phyloP scores from a whole-genome alignment of 2,113 vertebrate genomes.

The Apodemus sylvaticus region DNA sequence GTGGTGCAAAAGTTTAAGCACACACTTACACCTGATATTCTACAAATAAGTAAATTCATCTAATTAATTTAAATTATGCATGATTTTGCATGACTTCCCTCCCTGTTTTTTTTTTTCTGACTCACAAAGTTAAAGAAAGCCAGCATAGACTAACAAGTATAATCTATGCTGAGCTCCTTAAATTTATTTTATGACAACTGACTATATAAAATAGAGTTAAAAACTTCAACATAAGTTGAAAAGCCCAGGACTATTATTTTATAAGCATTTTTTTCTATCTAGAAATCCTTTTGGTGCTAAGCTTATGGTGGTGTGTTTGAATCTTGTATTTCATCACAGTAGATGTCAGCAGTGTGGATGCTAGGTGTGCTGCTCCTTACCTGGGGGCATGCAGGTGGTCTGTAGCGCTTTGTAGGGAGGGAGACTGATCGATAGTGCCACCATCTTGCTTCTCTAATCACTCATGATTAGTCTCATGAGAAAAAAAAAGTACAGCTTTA shows the following conservation, averaged over 20 bases:
- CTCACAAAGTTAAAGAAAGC: conserved; percentile 2
- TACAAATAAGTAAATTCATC: not conserved
- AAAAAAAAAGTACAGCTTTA: not conserved
- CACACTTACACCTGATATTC: not conserved
- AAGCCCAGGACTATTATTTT: not conserved
- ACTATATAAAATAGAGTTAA: not conserved
- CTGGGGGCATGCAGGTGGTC: not conserved
- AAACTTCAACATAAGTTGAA: not conserved
- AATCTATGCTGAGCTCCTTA: conserved; percentile 17
- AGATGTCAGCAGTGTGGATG: not conserved
- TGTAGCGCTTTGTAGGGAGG: not conserved
- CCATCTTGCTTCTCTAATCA: not conserved
- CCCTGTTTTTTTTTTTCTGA: not conserved
- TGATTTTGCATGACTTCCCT: not conserved
- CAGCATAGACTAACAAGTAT: not conserved
- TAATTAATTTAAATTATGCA: not conserved
- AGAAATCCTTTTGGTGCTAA: not conserved
- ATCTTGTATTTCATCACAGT: not conserved
- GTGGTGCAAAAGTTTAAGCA: not conserved
- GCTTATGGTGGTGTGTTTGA: not conserved
- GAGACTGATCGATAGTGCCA: not conserved
- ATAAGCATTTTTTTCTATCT: not conserved
- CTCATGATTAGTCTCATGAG: not conserved
- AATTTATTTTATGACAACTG: not conserved
- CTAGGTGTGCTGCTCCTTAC: not conserved